A percentile compares a stretch with the other conserved stretches of the same genome.
phyloP scores from a whole-genome alignment of 1,140 invertebrate genomes.

The Fopius arisanus region DNA sequence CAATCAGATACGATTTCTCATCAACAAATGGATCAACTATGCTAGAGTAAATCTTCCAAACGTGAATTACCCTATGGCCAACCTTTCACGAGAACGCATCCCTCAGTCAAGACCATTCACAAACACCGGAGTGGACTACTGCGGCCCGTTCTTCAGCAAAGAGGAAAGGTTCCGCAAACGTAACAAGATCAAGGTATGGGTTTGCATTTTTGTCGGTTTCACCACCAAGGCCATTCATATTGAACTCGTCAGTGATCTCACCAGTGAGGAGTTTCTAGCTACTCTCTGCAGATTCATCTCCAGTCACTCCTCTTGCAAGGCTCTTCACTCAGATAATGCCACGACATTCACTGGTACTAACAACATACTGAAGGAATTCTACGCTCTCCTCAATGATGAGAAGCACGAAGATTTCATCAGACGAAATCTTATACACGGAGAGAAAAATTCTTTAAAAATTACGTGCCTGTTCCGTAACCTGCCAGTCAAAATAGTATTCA shows the following conservation, averaged over 20 bases:
- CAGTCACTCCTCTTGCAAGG: constrained; percentile 30
- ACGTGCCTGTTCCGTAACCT: no score
- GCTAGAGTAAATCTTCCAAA: constrained; percentile 22
- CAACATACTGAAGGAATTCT: constrained; percentile 1
- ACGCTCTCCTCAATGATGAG: not conserved
- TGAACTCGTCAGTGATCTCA: not conserved
- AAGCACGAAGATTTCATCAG: not conserved
- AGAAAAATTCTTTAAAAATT: no score
- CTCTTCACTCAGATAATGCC: constrained; percentile 25
- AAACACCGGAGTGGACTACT: constrained; percentile 9
- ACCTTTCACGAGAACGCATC: constrained; percentile 18
- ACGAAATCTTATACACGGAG: not conserved
- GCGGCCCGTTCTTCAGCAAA: constrained; percentile 7
- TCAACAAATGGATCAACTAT: constrained; percentile 35
- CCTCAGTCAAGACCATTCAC: constrained; percentile 25
- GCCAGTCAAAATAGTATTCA: no score
- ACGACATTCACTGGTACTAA: constrained; percentile 33
- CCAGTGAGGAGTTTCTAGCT: constrained; percentile 38
- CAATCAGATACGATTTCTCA: not conserved
- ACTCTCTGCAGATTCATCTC: constrained; percentile 43
- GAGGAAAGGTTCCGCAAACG: not conserved
- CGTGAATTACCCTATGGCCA: constrained; percentile 14
- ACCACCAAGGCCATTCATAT: not conserved
- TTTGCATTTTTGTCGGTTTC: constrained; percentile 12
- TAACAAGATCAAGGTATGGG: not conserved